Conservation (phyloP, 2,113 vertebrate species). For the Bostrychus sinensis region DNA sequence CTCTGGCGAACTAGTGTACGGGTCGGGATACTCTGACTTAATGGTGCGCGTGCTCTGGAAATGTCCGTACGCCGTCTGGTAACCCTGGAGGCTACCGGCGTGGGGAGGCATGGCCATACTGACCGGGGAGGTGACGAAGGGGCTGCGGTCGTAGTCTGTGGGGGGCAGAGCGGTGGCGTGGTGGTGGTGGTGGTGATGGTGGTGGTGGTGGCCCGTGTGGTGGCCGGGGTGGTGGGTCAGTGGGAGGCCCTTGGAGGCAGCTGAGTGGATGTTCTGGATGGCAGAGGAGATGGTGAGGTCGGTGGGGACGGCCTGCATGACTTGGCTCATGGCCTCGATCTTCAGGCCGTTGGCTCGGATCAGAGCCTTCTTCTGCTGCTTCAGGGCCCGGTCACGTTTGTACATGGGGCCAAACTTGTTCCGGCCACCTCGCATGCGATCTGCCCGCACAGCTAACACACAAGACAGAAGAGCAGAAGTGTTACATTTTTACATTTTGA, state of each 20-base stretch:
- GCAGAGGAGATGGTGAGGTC: constrained; percentile 97
- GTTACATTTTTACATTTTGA: background rate
- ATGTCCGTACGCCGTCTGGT: constrained; percentile 92
- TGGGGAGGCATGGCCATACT: constrained; percentile 99
- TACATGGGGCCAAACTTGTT: constrained; percentile 99
- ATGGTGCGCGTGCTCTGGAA: constrained; percentile 94
- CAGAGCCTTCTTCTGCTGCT: constrained; percentile 98
- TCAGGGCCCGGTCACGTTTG: constrained; percentile 96
- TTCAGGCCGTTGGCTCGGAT: constrained; percentile 98
- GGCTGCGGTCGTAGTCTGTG: constrained; percentile 96
- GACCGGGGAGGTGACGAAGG: constrained; percentile 96
- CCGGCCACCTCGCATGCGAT: constrained; percentile 96
- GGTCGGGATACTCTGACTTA: constrained; percentile 98
- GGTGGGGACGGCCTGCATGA: constrained; percentile 95
- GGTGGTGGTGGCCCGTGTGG: constrained; percentile 75
- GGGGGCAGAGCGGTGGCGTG: constrained; percentile 90
- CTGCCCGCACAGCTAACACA: constrained; percentile 90
- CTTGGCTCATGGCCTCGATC: constrained; percentile 97
- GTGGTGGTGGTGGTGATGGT: constrained; percentile 74
- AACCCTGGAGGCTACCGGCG: constrained; percentile 90
- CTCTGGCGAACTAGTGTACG: constrained; percentile 96
- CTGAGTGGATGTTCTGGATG: constrained; percentile 97
- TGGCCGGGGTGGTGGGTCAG: constrained; percentile 86
- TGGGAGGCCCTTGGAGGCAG: constrained; percentile 95
- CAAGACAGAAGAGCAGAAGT: background rate